phyloP scores from a whole-genome alignment of 2,888 invertebrate genomes.

The Eumerus sabulonum region DNA sequence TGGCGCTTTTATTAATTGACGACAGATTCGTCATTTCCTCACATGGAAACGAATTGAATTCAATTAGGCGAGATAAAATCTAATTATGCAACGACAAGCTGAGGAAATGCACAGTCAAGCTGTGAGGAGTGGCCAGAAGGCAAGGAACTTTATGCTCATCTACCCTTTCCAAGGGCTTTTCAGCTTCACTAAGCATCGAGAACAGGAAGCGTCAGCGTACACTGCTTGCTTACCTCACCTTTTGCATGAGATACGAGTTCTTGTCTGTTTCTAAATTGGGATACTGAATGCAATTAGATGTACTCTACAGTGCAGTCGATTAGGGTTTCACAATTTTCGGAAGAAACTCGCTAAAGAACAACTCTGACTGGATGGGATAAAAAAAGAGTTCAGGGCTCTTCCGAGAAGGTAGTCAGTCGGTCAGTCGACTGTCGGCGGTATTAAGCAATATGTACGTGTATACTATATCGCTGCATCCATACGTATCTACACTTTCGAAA shows the following conservation, averaged over 20 bases:
- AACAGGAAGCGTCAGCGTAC: conserved; percentile 3
- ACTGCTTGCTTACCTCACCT: conserved; percentile 38
- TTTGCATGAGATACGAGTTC: conserved; percentile 25
- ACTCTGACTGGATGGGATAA: conserved; percentile 15
- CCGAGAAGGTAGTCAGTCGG: conserved; percentile 27
- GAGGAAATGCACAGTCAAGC: too few species aligned
- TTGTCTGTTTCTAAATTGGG: conserved; percentile 34
- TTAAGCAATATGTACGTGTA: conserved; percentile 40
- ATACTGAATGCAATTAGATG: too few species aligned
- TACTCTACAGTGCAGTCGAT: too few species aligned
- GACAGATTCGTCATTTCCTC: background rate
- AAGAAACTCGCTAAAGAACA: conserved; percentile 20
- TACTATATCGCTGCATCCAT: too few species aligned
- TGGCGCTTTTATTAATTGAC: background rate
- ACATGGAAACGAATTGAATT: conserved; percentile 10
- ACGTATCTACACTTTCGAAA: conserved; percentile 20
- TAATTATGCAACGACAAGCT: conserved; percentile 23
- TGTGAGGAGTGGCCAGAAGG: background rate
- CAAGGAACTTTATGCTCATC: conserved; percentile 13
- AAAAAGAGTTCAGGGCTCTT: conserved; percentile 29
- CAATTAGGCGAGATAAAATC: conserved; percentile 36
- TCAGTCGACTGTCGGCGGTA: too few species aligned
- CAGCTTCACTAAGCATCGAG: conserved; percentile 19
- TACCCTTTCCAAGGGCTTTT: conserved; percentile 39
- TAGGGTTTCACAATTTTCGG: conserved; percentile 37